Evolutionary conservation across 2,797 vertebrate genomes (phyloP), one percentile per base, ranked within the genome.

Genomic region (Clarias platycephalus): DNA sequence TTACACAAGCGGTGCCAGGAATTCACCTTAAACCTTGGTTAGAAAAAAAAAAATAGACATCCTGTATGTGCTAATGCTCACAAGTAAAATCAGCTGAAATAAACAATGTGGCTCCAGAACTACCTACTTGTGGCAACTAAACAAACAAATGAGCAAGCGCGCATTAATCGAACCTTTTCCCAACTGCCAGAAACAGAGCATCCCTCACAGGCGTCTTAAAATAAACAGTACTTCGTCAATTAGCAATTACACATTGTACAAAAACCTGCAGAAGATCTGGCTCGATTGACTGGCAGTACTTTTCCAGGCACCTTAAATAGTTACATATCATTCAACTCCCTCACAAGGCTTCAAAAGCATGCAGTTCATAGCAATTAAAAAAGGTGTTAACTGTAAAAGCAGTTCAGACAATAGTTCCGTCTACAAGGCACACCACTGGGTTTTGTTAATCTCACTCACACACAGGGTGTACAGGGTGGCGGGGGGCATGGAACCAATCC

Each of bases 111-210:
- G 28, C 68, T 58, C 49, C 64, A 70, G 28, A 62, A 28, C 28
- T 9, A 34, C n/a, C 28, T 55, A 12, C 12, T 6, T 24, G 28
- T 34, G 7, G 16, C 7, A 34, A 9, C 26, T 53, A 31, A n/a
- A 60, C 74, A 67, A 20, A 60, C 10, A 83, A 37, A 79, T 28
- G 15, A 20, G 34, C 18, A 53, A 0, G 18, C 57, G 49, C 24
- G 31, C 34, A 7, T 20, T 20, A n/a, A 37, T 63, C 58, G 24
- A 83, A 37, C 18, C 28, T 74, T 74, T 74, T 26, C 6, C 44
- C 71, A 28, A 55, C 57, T 31, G 70, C 57, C 8, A 31, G 34
- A 37, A 62, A 83, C 26, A 81, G 44, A 37, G 57, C 80, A 57
- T 55, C 79, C 16, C 20, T 13, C 18, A 62, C 57, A n/a, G 57